Conservation (phyloP, 1,140 invertebrate genomes). For the Telenomus remus region DNA sequence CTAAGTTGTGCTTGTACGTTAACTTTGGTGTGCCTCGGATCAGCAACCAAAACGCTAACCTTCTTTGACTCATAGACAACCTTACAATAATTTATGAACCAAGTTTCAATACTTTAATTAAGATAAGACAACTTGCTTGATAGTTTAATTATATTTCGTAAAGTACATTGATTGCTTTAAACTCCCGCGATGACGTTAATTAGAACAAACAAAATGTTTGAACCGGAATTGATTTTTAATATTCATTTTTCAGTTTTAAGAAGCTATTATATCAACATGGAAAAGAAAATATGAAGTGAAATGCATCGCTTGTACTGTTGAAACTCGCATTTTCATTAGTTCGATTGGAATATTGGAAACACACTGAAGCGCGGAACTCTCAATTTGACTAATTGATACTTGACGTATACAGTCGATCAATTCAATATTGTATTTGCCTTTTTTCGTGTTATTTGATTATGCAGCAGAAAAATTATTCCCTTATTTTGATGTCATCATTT, state of each 20-base stretch:
- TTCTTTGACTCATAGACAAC: slow-evolving; percentile 82
- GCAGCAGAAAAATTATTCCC: too few relatives aligned
- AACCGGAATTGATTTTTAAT: too few relatives aligned
- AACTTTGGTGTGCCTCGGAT: slow-evolving; percentile 79
- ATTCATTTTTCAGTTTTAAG: too few relatives aligned
- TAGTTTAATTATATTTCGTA: too few relatives aligned
- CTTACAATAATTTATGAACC: slow-evolving; percentile 63
- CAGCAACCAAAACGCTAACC: slow-evolving; percentile 80
- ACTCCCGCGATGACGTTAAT: too few relatives aligned
- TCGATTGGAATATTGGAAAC: neutral
- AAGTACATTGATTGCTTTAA: too few relatives aligned
- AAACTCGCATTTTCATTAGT: neutral
- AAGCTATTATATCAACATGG: neutral
- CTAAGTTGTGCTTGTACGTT: slow-evolving; percentile 77
- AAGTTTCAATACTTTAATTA: neutral
- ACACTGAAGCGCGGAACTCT: neutral
- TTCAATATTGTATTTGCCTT: too few relatives aligned
- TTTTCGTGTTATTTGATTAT: too few relatives aligned
- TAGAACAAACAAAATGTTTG: neutral
- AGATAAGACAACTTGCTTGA: neutral
- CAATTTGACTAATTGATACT: neutral
- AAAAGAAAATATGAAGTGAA: neutral
- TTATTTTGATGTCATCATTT: too few relatives aligned
- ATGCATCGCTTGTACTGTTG: neutral
- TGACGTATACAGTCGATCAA: too few relatives aligned